Evolutionary conservation across 2,797 vertebrate genomes (phyloP), one percentile per base, ranked within the genome.

Genomic region (Gymnothorax javanicus): DNA sequence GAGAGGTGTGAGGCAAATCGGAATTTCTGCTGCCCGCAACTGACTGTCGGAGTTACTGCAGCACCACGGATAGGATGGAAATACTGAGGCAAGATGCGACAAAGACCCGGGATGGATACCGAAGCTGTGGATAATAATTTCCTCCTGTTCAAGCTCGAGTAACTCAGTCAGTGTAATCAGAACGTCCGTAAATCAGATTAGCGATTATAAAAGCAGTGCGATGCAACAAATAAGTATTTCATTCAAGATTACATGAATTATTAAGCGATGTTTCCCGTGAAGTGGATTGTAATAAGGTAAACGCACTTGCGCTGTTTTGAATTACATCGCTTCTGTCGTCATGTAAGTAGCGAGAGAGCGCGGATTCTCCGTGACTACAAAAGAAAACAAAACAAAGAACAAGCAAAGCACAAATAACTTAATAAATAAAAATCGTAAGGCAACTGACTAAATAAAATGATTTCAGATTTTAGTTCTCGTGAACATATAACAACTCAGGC

Each of bases 81-180:
- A 59, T 62, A 84, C 73, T 79, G 71, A 84, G 79, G 69, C 59
- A 75, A 77, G 87, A 87, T 60, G 87, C 59, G 58, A 54, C 87
- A 15, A 87, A 87, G 87, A 87, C 87, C 87, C 87, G 87, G 83
- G 59, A 85, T 69, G 87, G 87, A 87, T 43, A 67, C 25, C 81
- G 50, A 59, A 77, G 57, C 85, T 59, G n/a, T 54, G 87, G 83
- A 85, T 77, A 83, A 84, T 71, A 50, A 58, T 13, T 50, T 52
- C 58, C 73, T 43, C 71, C 60, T 75, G 54, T 75, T 79, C 25
- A 56, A 23, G 58, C 15, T 20, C 27, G 2, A 43, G 33, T 43
- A 43, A n/a, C 57, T 52, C 57, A 56, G 71, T 9, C 54, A 73
- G 13, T 13, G 20, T 79, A 60, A 43, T 27, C 43, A 64, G 13